Base-by-base conservation (phyloP, 2,888 invertebrate genomes). In the Calliphora vomitoria region DNA sequence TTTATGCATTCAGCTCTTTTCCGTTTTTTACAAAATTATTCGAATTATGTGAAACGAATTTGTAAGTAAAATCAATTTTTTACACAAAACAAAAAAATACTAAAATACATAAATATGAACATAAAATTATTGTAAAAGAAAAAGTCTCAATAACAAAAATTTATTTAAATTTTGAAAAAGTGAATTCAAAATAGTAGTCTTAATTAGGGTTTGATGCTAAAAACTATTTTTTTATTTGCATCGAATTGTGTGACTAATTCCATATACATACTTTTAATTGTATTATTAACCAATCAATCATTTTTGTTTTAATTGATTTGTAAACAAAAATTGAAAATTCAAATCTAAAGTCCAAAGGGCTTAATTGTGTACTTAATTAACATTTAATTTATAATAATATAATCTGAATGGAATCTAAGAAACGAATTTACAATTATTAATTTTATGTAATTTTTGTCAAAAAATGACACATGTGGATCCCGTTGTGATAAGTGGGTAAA, bases 11-110 rank as follows among this genome's bases (percentile, higher is more conserved):
- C 80, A 80, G 69, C 38, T 85, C 38, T 80, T 41, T 62, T 25
- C 25, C 1, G 1, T 62, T 53, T 66, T 76, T 47, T 47, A 18
- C 47, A 80, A 80, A 80, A 55, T 58, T 71, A 64, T 80, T 80
- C 60, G 64, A 80, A 75, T 85, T 85, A 85, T 85, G 85, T 71
- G 85, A 85, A 81, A 85, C 85, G 85, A 85, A 85, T 85, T 85
- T 69, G 80, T 85, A 80, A 81, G 69, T 71, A 62, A 85, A 81
- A 75, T 81, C 69, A 81, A 81, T 81, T 85, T 75, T 80, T 75
- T 81, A 62, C 80, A 75, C 64, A 15, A 41, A 41, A 41, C 18
- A 35, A 31, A 25, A 5, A 13, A 18, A n/a, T n/a, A n/a, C n/a
- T n/a, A 4, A 53, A 20, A 74, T 6, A 50, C 11, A 47, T 4